These are phyloP conservation scores for Zygogramma bicolorata DNA, from an alignment of 2,888 invertebrate genomes.

Conservation along the genomic window DNA sequence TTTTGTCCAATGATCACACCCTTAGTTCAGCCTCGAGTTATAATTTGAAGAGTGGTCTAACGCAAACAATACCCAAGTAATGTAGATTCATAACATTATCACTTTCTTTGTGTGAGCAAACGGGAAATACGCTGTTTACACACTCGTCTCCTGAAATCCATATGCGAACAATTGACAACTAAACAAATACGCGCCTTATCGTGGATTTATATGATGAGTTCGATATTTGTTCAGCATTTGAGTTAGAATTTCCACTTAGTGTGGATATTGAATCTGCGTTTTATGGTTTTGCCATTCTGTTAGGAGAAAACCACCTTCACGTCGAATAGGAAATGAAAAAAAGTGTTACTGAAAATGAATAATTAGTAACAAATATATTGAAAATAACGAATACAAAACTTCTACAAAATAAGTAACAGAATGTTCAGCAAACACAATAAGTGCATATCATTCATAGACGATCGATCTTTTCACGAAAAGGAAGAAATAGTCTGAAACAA, in stretches of 20 bases:
- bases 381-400: no score
- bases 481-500: no score
- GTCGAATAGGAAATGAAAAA: not conserved
- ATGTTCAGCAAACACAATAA: no score
- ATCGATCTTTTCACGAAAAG: no score
- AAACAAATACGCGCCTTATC: slow-evolving; percentile 3
- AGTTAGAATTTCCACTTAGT: not conserved
- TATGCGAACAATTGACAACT: not conserved
- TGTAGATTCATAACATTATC: not conserved
- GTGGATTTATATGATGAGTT: slow-evolving; percentile 9
- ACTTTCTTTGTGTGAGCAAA: not conserved
- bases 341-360: not conserved
- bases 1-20: not conserved
- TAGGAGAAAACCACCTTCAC: not conserved
- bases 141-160: slow-evolving; percentile 10
- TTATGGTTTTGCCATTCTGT: not conserved
- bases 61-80: not conserved
- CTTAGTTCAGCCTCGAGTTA: not conserved
- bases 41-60: not conserved
- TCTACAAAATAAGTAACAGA: no score
- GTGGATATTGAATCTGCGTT: not conserved
- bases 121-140: not conserved
- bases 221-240: not conserved
- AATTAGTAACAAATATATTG: no score
- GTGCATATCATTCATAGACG: no score